Conservation (phyloP, 2,888 invertebrate species). For the Orthosia incerta region DNA sequence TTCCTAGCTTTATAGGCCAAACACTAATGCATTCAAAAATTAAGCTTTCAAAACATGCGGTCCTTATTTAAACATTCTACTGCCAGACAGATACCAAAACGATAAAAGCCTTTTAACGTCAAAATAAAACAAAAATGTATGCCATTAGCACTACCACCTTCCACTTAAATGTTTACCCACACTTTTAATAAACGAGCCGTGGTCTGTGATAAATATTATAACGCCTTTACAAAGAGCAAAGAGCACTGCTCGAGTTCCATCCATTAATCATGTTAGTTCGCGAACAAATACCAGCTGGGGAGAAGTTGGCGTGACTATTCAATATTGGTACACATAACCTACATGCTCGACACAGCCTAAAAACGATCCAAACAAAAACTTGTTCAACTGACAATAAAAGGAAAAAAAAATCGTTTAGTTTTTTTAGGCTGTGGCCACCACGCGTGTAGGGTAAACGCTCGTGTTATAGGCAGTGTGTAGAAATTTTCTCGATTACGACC, state of each 20-base stretch:
- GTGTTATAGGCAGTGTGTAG: slow-evolving; percentile 53
- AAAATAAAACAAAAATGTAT: slow-evolving; percentile 40
- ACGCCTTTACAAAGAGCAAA: slow-evolving; percentile 76
- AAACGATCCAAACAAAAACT: slow-evolving; percentile 27
- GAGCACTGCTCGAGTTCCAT: slow-evolving; percentile 77
- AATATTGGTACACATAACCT: slow-evolving; percentile 72
- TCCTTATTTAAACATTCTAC: not conserved
- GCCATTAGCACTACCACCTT: slow-evolving; percentile 49
- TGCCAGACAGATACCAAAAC: slow-evolving; percentile 10
- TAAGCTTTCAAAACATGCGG: too few relatives aligned
- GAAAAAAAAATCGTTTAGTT: not conserved
- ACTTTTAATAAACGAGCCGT: slow-evolving; percentile 68
- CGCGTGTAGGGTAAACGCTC: slow-evolving; percentile 54
- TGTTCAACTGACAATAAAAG: slow-evolving; percentile 12
- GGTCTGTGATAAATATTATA: slow-evolving; percentile 72
- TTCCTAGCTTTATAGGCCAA: too few relatives aligned
- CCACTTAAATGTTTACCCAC: slow-evolving; percentile 60
- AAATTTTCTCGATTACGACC: slow-evolving; percentile 70
- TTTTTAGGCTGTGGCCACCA: slow-evolving; percentile 43
- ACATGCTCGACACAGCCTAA: slow-evolving; percentile 61
- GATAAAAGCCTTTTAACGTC: slow-evolving; percentile 44
- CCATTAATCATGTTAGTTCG: slow-evolving; percentile 84
- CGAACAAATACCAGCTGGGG: slow-evolving; percentile 80
- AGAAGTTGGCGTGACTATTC: slow-evolving; percentile 74
- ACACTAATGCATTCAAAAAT: too few relatives aligned